These are phyloP conservation scores for Galerucella calmariensis DNA, from an alignment of 2,888 invertebrate genomes.

Conservation along the genomic window DNA sequence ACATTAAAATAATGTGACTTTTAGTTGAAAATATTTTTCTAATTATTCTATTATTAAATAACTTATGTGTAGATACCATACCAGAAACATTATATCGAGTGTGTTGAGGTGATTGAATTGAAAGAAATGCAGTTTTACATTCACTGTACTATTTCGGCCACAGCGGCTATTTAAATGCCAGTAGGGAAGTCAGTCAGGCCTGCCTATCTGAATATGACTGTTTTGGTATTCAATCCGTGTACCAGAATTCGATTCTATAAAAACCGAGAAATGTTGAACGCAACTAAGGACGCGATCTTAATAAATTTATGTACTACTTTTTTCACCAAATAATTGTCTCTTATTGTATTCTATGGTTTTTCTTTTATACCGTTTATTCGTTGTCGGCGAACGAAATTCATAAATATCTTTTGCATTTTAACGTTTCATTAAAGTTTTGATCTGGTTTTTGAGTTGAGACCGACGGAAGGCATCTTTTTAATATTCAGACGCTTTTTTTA, in stretches of 20 bases:
- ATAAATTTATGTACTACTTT: constrained; percentile 42
- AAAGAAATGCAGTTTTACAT: constrained; percentile 1
- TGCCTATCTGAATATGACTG: constrained; percentile 53
- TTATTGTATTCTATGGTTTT: constrained; percentile 38
- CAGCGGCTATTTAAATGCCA: constrained; percentile 51
- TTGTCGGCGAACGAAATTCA: constrained; percentile 38
- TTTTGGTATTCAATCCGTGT: constrained; percentile 49
- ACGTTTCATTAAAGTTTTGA: constrained; percentile 38
- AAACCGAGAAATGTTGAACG: constrained; percentile 49
- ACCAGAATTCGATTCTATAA: constrained; percentile 50
- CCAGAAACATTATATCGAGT: too few relatives aligned
- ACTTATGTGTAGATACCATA: too few relatives aligned
- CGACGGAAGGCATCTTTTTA: constrained; percentile 4
- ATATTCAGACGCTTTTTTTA: background rate
- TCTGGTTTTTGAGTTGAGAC: constrained; percentile 31
- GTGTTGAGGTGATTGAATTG: background rate
- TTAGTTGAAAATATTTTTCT: too few relatives aligned
- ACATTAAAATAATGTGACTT: too few relatives aligned
- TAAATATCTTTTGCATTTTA: constrained; percentile 44
- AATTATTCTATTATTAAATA: too few relatives aligned
- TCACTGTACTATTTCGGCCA: constrained; percentile 47
- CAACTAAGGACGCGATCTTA: constrained; percentile 42
- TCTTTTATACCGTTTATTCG: background rate
- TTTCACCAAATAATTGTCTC: constrained; percentile 43
- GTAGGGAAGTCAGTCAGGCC: constrained; percentile 47